Base-by-base conservation (phyloP, 30 jellyfish, hydroid and myxozoan genomes). In the Aurelia sp. region DNA sequence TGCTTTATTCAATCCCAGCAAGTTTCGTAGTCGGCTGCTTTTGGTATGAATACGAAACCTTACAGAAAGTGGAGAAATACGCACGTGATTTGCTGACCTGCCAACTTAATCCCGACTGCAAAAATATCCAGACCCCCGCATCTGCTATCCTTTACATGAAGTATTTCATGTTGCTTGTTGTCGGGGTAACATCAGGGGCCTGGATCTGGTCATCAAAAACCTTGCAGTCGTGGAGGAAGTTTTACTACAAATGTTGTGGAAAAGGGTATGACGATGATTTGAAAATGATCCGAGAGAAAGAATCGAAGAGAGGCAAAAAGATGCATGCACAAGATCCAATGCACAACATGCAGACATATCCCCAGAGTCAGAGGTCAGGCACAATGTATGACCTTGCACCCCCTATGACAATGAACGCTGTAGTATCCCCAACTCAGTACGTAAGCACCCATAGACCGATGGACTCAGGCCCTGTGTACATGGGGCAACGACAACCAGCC, bases 161-260 rank as follows among this genome's bases (percentile, higher is more conserved):
- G 88, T 81, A 92, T 72, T 92, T 92, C 90, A 92, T 92, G 98
- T 67, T 92, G 62, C 76, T 92, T 15, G 98, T 88, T 8, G 98
- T 92, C 55, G 98, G 98, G 35, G 97, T 92, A 71, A 92, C 98
- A 51, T 85, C 97, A 20, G 98, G 98, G 59, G 95, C 91, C 47
- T 92, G 98, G 98, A 92, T 92, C 52, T 92, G 98, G 98, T 86
- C 98, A 30, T 87, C 98, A 17, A 92, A 92, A 55, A 92, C 98
- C 41, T 64, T 92, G 63, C 83, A 71, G 63, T 92, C 98, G 10
- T 92, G 98, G 98, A 74, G 62, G 48, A 87, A 64, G 57, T 92
- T 71, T 69, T 92, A 92, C 61, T 59, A 76, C 81, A 76, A 77
- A 33, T 87, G 96, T 55, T 87, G 90, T 24, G 96, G 96, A 9